Base-by-base conservation (phyloP, 2,113 vertebrate genomes). In the Lasiurus borealis region DNA sequence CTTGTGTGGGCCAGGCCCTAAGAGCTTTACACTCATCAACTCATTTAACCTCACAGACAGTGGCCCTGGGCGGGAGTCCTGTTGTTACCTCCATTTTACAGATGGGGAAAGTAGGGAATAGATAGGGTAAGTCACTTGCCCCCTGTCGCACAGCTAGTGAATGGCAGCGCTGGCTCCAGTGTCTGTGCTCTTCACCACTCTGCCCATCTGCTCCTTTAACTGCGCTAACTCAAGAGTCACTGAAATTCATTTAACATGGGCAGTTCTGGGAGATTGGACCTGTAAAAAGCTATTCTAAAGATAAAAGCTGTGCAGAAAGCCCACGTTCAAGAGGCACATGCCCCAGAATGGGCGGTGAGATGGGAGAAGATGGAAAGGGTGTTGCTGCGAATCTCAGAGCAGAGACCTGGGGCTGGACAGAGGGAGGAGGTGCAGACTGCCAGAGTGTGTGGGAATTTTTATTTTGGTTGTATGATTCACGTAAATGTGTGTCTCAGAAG, bases 401-500 rank as follows among this genome's bases (percentile, higher is more conserved):
- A 64, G 68, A 44, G 82, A 14, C 31, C 52, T 44, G 3, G 7
- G 13, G 21, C 2, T 7, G 12, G 12, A 34, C 23, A 14, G 57
- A n/a, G 40, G 62, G 77, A 71, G 62, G 83, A 57, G 34, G 59
- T 0, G 6, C 27, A 95, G 87, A 50, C 62, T 77, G 78, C 46
- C 50, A 59, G 96, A 29, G 90, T 48, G 9, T 31, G 44, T 52
- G 90, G 87, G 88, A 25, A 80, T 59, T 78, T 83, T 84, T 83
- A 31, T 80, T 71, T 50, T 25, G 36, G 44, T 62, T 71, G 31
- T 78, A 19, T 16, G 71, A 86, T 29, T 86, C 90, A 75, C 1
- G 13, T 86, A 73, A 81, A 91, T 52, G 5, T 46, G 27, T 72
- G 57, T 36, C 50, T 85, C 88, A 10, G 52, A 95, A 80, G 66